A percentile compares a stretch with the other conserved stretches of the same genome.
These are phyloP conservation scores for Nibea albiflora DNA, from an alignment of 2,113 vertebrate genomes.

Conservation along the genomic window DNA sequence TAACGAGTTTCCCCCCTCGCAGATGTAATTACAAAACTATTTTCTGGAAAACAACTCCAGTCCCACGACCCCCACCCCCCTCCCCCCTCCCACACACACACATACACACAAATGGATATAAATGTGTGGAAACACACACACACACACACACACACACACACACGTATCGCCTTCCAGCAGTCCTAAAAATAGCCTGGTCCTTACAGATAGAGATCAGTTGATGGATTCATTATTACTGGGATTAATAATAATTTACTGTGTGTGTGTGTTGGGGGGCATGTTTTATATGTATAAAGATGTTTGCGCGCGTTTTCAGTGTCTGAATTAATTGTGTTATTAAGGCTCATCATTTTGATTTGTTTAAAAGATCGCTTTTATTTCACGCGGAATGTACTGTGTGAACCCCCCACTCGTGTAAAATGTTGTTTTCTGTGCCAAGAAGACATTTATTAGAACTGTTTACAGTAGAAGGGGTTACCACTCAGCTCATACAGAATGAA, in stretches of 20 bases:
- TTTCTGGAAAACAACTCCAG: constrained; percentile 76
- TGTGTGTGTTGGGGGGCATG: neutral
- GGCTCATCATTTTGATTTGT: constrained; percentile 18
- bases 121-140: constrained; percentile 30
- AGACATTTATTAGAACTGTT: neutral
- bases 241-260: constrained; percentile 59
- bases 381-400: neutral
- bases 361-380: neutral
- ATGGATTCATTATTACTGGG: constrained; percentile 65
- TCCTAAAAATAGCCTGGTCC: constrained; percentile 63
- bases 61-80: constrained; percentile 47
- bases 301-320: neutral
- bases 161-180: constrained; percentile 39
- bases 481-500: neutral
- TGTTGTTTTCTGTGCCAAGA: neutral
- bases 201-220: constrained; percentile 68
- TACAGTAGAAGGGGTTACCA: neutral
- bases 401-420: neutral
- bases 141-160: constrained; percentile 29
- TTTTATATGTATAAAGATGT: neutral
- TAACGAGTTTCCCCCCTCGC: constrained; percentile 80
- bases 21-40: constrained; percentile 84
- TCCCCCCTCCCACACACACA: constrained; percentile 11
- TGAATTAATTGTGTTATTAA: constrained; percentile 32
- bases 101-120: neutral